Percentiles rank a stretch among this genome's conserved stretches.
Evolutionary conservation across 2,797 vertebrate species (phyloP).

Genomic region (Varecia variegata): DNA sequence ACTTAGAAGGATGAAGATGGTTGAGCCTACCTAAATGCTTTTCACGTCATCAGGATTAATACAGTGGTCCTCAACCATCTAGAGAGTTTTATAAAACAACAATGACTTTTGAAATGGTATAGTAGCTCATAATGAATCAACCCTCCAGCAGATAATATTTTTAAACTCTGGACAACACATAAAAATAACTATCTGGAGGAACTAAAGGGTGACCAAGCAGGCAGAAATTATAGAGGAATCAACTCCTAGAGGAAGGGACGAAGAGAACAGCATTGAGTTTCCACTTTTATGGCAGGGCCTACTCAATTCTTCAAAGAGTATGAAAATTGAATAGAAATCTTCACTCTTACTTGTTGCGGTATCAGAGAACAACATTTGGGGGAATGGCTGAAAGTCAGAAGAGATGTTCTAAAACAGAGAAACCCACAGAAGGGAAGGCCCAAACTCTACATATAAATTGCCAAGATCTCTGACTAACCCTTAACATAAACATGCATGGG

Average conservation of each 20-base stretch:
- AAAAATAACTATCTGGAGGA: background rate
- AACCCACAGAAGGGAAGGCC: background rate
- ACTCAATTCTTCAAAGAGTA: background rate
- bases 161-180: background rate
- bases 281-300: background rate
- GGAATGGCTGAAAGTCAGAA: background rate
- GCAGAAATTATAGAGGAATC: background rate
- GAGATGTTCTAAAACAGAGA: background rate
- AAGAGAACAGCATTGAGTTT: background rate
- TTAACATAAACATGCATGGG: background rate
- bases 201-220: background rate
- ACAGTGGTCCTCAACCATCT: background rate
- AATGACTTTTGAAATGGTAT: background rate
- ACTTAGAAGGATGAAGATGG: background rate
- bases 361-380: background rate
- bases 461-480: background rate
- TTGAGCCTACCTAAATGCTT: background rate
- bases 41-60: background rate
- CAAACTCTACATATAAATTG: background rate
- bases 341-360: background rate
- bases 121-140: background rate
- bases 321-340: background rate
- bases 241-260: background rate
- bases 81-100: background rate
- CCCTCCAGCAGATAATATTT: background rate